phyloP scores from a whole-genome alignment of 2,113 vertebrate genomes.

The Pluvianellus socialis region DNA sequence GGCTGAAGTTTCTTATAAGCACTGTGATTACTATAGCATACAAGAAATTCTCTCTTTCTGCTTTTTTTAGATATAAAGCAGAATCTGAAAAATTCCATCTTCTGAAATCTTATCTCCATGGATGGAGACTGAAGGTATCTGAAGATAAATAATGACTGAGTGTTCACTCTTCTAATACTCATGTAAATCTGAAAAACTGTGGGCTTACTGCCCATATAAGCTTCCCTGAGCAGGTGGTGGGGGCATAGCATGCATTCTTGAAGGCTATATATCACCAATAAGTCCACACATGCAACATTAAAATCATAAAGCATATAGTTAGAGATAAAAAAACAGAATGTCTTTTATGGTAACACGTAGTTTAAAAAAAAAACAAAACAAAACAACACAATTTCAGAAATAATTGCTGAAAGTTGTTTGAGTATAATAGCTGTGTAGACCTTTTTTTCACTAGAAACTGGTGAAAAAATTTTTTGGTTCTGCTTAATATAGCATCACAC shows the following conservation, averaged over 20 bases:
- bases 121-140: background rate
- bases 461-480: background rate
- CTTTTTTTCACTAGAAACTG: background rate
- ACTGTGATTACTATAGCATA: background rate
- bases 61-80: background rate
- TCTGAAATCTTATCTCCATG: background rate
- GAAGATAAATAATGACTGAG: background rate
- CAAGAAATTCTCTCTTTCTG: background rate
- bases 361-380: background rate
- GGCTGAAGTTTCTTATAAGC: background rate
- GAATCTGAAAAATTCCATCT: background rate
- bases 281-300: background rate
- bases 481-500: background rate
- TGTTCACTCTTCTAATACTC: background rate
- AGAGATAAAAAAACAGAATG: background rate
- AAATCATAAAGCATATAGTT: background rate
- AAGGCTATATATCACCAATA: background rate
- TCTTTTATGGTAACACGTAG: background rate
- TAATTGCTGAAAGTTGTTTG: background rate
- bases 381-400: background rate
- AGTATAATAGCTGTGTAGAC: background rate
- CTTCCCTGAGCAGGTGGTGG: background rate
- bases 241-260: background rate
- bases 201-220: background rate
- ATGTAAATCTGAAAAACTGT: background rate